These are phyloP conservation scores for Caenorhabditis japonica DNA, from an alignment of 2,888 invertebrate genomes.

Conservation along the genomic window DNA sequence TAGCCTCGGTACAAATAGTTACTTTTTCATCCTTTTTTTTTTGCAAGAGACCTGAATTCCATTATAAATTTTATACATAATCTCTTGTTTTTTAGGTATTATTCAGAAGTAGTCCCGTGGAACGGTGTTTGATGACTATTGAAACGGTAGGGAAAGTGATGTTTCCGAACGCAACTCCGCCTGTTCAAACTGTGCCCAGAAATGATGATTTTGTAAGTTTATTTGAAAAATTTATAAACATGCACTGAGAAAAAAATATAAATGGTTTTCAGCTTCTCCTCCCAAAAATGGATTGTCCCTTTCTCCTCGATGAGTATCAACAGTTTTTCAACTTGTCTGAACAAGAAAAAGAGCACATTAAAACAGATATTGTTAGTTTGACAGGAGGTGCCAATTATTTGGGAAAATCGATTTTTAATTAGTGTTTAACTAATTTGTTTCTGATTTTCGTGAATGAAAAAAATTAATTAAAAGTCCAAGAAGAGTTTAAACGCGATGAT, in stretches of 20 bases:
- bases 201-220: constrained; percentile 43
- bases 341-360: constrained; percentile 1
- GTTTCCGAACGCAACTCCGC: constrained; percentile 44
- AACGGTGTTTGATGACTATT: constrained; percentile 57
- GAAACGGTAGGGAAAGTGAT: constrained; percentile 27
- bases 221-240: too few relatives aligned
- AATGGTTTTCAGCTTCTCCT: constrained; percentile 30
- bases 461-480: too few relatives aligned
- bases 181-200: constrained; percentile 30
- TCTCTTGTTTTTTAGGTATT: constrained; percentile 31
- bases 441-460: too few relatives aligned
- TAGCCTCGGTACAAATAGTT: too few relatives aligned
- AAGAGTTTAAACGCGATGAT: too few relatives aligned
- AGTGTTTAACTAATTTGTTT: too few relatives aligned
- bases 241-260: too few relatives aligned
- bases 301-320: constrained; percentile 23
- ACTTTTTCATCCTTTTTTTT: too few relatives aligned
- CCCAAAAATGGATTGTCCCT: constrained; percentile 37
- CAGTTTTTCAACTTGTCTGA: constrained; percentile 28
- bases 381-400: too few relatives aligned
- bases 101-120: constrained; percentile 47
- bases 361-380: constrained; percentile 19
- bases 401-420: too few relatives aligned
- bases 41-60: too few relatives aligned
- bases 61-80: background rate